phyloP scores from a whole-genome alignment of 2,888 invertebrate genomes.

The Holacanthella duospinosa region DNA sequence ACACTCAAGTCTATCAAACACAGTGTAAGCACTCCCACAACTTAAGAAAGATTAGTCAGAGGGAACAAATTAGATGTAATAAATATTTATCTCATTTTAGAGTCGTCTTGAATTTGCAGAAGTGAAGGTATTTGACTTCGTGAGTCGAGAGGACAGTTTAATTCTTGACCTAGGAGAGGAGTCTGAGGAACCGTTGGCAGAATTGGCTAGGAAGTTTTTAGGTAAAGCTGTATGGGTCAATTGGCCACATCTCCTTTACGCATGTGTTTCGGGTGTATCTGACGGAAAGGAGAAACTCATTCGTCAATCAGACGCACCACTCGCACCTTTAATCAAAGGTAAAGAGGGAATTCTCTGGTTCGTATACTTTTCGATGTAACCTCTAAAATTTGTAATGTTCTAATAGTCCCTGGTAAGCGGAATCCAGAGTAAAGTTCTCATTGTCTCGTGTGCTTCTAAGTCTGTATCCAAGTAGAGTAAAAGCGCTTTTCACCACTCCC shows the following conservation, averaged over 20 bases:
- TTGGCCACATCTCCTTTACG: slow-evolving; percentile 73
- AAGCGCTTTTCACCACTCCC: no score
- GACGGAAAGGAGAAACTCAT: slow-evolving; percentile 8
- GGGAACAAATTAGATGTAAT: no score
- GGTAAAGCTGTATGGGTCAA: slow-evolving; percentile 67
- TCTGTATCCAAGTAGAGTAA: no score
- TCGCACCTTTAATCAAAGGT: neutral
- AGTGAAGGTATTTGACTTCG: slow-evolving; percentile 80
- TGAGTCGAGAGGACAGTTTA: slow-evolving; percentile 70
- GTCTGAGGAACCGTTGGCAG: slow-evolving; percentile 41
- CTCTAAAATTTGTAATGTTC: no score
- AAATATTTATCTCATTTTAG: slow-evolving; percentile 44
- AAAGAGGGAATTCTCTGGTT: neutral
- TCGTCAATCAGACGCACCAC: neutral
- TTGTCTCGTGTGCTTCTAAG: no score
- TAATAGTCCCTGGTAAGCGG: no score
- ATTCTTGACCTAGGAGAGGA: slow-evolving; percentile 50
- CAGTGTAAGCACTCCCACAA: slow-evolving; percentile 48
- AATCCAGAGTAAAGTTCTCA: no score
- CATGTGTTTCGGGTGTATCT: slow-evolving; percentile 25
- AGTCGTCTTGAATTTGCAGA: slow-evolving; percentile 53
- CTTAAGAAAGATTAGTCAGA: no score
- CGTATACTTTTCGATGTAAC: neutral
- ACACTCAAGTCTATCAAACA: slow-evolving; percentile 76
- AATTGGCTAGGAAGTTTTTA: slow-evolving; percentile 54